Percentiles rank a stretch among this genome's conserved stretches.
Conservation (phyloP, 2,113 vertebrate species). For the Notothenia coriiceps region DNA sequence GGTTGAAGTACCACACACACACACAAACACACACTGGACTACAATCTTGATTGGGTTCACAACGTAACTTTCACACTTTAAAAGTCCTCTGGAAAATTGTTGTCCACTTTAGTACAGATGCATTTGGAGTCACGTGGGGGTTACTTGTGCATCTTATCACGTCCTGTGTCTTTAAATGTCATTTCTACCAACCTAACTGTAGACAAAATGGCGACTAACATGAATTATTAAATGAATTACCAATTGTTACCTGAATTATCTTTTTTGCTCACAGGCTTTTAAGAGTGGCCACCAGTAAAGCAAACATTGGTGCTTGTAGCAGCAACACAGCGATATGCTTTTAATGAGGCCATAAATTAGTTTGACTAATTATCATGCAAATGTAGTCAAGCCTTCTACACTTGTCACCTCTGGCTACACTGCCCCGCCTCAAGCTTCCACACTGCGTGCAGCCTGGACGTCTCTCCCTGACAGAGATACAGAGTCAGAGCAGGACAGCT, state of each 20-base stretch:
- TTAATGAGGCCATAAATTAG: not conserved
- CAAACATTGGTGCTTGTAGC: not conserved
- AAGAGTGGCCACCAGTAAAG: not conserved
- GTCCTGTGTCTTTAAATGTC: not conserved
- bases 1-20: not conserved
- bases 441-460: conserved; percentile 25
- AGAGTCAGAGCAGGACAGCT: conserved; percentile 32
- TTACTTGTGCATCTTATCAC: not conserved
- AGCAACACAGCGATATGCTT: not conserved
- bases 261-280: not conserved
- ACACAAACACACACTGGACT: not conserved
- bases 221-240: conserved; percentile 6
- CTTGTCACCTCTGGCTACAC: conserved; percentile 44
- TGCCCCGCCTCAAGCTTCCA: conserved; percentile 29
- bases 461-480: conserved; percentile 37
- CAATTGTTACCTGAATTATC: too few species aligned
- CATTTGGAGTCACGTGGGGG: not conserved
- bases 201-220: conserved; percentile 5
- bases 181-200: not conserved
- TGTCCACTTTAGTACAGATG: not conserved
- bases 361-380: conserved; percentile 45
- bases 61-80: not conserved
- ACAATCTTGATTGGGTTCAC: not conserved
- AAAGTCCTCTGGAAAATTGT: not conserved
- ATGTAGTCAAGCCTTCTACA: conserved; percentile 36